Evolutionary conservation across 2,888 invertebrate species (phyloP), one percentile per base, ranked within the genome.

Genomic region (Alcis repandata): DNA sequence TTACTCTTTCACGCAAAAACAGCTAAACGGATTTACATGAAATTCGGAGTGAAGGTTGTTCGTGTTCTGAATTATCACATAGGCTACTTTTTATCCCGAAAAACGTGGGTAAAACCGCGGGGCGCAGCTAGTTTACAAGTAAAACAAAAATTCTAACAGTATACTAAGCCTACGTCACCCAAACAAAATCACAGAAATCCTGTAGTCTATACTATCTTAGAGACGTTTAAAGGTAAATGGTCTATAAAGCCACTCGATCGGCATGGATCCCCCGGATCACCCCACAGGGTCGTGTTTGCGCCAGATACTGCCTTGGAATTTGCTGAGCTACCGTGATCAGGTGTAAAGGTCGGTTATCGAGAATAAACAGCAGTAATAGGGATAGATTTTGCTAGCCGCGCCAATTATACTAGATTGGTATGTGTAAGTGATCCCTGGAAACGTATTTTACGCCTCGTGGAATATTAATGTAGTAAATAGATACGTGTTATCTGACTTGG

Each of bases 241-340:
- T 20, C 43, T 6, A 43, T 59, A 43, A 59, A 27, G 33, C 27
- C 52, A 2, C 22, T 41, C 15, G 52, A 45, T 40, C 43, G 59
- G 22, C 8, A 36, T 19, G 51, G 59, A 43, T 51, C 20, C 36
- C 7, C n/a, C 0, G 22, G 32, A 68, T 61, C 48, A 57, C 66
- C 33, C 68, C 63, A 19, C 15, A 40, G 68, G 70, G 68, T 53
- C 63, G 59, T 48, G 33, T 68, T 68, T 60, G 46, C 57, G 51
- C 15, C 49, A 41, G 19, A 41, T 52, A 27, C 48, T 48, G 11
- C 17, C 1, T 15, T 22, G 15, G 17, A 19, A 38, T 52, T 17
- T 15, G 19, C 38, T 40, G 53, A 40, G 13, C 40, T 6, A 11
- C 1, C n/a, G 41, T 40, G 53, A 53, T 53, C 53, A 41, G 41